phyloP scores from a whole-genome alignment of 2,888 invertebrate genomes.

The Spisula solida region DNA sequence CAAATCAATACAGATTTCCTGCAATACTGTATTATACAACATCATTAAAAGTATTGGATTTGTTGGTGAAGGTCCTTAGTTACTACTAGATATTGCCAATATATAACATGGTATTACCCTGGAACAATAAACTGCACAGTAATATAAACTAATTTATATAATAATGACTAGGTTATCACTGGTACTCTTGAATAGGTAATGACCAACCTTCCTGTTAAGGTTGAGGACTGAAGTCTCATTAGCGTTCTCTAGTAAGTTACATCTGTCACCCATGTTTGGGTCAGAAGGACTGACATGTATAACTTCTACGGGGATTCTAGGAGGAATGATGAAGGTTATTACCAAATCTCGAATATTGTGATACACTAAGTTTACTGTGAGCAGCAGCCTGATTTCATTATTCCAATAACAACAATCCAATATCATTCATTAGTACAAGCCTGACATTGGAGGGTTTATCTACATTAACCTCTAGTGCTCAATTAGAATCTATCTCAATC shows the following conservation, averaged over 20 bases:
- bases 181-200: too few species aligned
- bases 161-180: too few species aligned
- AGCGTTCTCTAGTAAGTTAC: too few species aligned
- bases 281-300: too few species aligned
- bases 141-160: too few species aligned
- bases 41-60: conserved; percentile 15
- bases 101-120: neutral
- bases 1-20: conserved; percentile 44
- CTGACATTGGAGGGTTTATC: neutral
- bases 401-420: neutral
- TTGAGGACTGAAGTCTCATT: too few species aligned
- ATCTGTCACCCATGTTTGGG: too few species aligned
- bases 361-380: neutral
- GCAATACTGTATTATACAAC: conserved; percentile 11
- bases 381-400: neutral
- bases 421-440: conserved; percentile 17
- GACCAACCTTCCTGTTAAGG: too few species aligned
- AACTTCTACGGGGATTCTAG: too few species aligned
- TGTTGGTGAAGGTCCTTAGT: neutral
- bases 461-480: neutral
- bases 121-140: too few species aligned
- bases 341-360: neutral
- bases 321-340: neutral
- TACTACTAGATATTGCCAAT: neutral
- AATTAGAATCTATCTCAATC: neutral